phyloP scores from a whole-genome alignment of 1,140 invertebrate species.

The Drosophila tropicalis region DNA sequence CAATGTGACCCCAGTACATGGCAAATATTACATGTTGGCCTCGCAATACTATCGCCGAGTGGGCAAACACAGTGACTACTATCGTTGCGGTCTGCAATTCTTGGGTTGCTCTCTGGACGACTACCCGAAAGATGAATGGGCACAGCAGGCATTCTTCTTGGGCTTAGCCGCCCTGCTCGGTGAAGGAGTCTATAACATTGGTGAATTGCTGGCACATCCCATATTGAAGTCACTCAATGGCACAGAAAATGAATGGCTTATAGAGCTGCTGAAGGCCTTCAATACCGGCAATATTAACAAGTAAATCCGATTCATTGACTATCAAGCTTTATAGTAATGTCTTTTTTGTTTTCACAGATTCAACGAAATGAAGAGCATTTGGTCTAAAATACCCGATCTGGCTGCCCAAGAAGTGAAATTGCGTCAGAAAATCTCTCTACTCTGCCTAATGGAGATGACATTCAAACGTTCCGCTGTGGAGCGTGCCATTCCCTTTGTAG shows the following conservation, averaged over 20 bases:
- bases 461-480: slow-evolving; percentile 89
- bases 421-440: slow-evolving; percentile 95
- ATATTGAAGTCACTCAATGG: slow-evolving; percentile 93
- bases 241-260: slow-evolving; percentile 94
- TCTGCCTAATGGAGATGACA: slow-evolving; percentile 98
- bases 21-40: slow-evolving; percentile 96
- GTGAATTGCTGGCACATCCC: slow-evolving; percentile 97
- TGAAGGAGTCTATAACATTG: slow-evolving; percentile 98
- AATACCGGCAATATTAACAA: slow-evolving; percentile 94
- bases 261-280: slow-evolving; percentile 95
- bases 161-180: slow-evolving; percentile 97
- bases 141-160: slow-evolving; percentile 94
- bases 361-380: slow-evolving; percentile 91
- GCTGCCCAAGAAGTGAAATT: slow-evolving; percentile 92
- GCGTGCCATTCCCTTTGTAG: slow-evolving; percentile 93
- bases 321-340: not conserved
- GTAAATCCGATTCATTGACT: slow-evolving; percentile 23
- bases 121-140: slow-evolving; percentile 86
- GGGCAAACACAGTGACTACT: slow-evolving; percentile 87
- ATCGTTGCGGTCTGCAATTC: slow-evolving; percentile 96
- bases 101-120: slow-evolving; percentile 95
- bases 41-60: slow-evolving; percentile 92
- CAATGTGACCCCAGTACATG: slow-evolving; percentile 96
- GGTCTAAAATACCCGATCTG: slow-evolving; percentile 93
- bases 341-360: slow-evolving; percentile 85